Conservation (phyloP, 2,888 invertebrate genomes). For the Hydroisotoma schaefferi region DNA sequence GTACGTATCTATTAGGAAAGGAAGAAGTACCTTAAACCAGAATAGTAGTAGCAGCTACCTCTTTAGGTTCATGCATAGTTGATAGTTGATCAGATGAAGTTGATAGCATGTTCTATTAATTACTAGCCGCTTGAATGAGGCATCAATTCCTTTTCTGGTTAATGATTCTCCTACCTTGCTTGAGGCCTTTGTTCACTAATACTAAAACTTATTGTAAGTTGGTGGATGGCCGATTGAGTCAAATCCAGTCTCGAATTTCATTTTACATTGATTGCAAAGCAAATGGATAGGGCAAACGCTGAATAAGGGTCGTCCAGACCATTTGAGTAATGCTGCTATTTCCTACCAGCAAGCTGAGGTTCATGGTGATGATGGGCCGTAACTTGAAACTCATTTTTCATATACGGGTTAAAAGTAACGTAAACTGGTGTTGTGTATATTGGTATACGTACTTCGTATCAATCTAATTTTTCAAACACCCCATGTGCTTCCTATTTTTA, state of each 20-base stretch:
- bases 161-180: neutral
- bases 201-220: neutral
- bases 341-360: conserved; percentile 1
- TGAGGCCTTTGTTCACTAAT: neutral
- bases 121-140: neutral
- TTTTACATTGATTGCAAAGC: conserved; percentile 15
- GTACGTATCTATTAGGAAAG: too few relatives aligned
- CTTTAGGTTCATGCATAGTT: too few relatives aligned
- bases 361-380: conserved; percentile 10
- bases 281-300: conserved; percentile 4
- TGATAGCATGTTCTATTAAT: neutral
- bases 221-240: conserved; percentile 27
- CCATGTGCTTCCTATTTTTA: conserved; percentile 7
- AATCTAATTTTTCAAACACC: conserved; percentile 20
- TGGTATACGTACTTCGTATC: too few relatives aligned
- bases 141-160: neutral
- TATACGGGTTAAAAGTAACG: conserved; percentile 11
- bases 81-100: too few relatives aligned
- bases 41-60: too few relatives aligned
- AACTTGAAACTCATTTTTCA: conserved; percentile 32
- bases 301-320: conserved; percentile 19
- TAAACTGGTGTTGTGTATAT: neutral
- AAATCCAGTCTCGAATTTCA: conserved; percentile 25
- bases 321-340: neutral
- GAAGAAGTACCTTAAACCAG: too few relatives aligned